phyloP scores from a whole-genome alignment of 1,140 invertebrate genomes.

The Papilio aristodemus region DNA sequence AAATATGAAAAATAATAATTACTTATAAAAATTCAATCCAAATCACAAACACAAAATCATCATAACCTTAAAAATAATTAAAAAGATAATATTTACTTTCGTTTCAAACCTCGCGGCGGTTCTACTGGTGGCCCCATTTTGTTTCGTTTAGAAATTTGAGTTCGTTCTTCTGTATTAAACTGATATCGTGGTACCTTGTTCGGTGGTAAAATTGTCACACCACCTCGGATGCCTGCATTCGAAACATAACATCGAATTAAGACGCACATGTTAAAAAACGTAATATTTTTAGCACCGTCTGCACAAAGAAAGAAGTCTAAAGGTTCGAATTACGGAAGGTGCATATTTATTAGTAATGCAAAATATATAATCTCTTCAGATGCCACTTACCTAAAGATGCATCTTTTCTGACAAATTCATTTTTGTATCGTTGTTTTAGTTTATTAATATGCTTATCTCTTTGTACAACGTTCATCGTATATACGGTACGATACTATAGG shows the following conservation, averaged over 20 bases:
- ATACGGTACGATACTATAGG: background rate
- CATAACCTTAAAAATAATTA: no score
- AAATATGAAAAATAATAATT: no score
- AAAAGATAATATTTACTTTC: conserved; percentile 48
- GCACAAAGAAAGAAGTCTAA: background rate
- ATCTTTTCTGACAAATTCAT: conserved; percentile 60
- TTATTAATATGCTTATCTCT: conserved; percentile 47
- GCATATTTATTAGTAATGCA: no score
- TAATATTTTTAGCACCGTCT: no score
- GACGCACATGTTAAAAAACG: no score
- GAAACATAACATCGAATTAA: conserved; percentile 6
- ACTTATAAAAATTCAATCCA: no score
- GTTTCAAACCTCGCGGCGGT: conserved; percentile 51
- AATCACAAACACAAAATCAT: no score
- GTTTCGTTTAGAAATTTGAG: conserved; percentile 40
- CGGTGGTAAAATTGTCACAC: conserved; percentile 40
- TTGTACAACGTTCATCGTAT: conserved; percentile 65
- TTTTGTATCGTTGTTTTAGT: conserved; percentile 46
- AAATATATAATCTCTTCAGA: no score
- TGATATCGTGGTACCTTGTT: conserved; percentile 58
- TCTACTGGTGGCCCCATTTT: conserved; percentile 65
- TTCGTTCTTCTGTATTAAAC: conserved; percentile 45
- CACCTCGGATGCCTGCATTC: conserved; percentile 55
- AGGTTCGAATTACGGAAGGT: no score
- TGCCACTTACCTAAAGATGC: conserved; percentile 50